phyloP scores from a whole-genome alignment of 1,140 invertebrate genomes.

The Heliconius hewitsoni region DNA sequence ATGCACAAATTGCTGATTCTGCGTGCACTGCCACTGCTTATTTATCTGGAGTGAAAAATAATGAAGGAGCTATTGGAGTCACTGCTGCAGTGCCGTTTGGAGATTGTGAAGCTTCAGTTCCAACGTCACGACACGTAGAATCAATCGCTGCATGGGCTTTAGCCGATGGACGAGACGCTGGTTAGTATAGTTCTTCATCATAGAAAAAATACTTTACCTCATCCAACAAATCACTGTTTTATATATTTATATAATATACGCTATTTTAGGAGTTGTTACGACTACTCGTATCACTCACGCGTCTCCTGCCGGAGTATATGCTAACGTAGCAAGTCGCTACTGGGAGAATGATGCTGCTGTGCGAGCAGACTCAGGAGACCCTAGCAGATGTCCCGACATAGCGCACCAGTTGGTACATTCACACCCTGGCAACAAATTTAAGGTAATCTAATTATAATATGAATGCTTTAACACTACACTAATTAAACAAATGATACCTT shows the following conservation, averaged over 20 bases:
- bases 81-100: conserved; percentile 82
- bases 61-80: conserved; percentile 88
- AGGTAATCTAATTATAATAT: conserved; percentile 14
- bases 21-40: conserved; percentile 90
- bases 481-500: background rate
- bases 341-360: conserved; percentile 33
- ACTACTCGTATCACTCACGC: conserved; percentile 35
- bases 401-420: conserved; percentile 32
- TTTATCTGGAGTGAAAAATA: conserved; percentile 89
- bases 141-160: conserved; percentile 87
- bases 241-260: background rate
- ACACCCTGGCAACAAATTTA: conserved; percentile 25
- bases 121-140: conserved; percentile 73
- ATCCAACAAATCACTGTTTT: background rate
- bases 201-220: background rate
- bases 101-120: conserved; percentile 81
- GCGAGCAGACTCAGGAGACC: background rate
- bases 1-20: conserved; percentile 88
- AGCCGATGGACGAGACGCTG: conserved; percentile 82
- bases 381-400: conserved; percentile 25
- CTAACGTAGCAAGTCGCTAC: conserved; percentile 26
- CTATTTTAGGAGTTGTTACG: conserved; percentile 32
- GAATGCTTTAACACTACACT: too few relatives aligned
- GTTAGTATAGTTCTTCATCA: conserved; percentile 54
- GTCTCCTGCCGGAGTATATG: conserved; percentile 30